phyloP scores from a whole-genome alignment of 2,797 vertebrate genomes.

The Macropus fuliginosus region DNA sequence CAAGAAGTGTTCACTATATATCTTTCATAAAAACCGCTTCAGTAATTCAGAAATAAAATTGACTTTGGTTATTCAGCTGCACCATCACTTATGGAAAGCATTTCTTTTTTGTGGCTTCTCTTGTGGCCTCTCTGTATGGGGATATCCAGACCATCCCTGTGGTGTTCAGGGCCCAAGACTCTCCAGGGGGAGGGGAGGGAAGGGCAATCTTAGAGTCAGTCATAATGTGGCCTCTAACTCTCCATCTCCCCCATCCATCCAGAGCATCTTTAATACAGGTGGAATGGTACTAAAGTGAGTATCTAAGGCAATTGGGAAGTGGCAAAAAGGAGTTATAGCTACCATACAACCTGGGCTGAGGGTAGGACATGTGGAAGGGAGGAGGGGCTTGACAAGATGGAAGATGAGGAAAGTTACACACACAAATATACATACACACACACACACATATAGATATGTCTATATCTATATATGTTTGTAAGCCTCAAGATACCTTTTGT shows the following conservation, averaged over 20 bases:
- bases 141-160: not conserved
- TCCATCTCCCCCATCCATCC: not conserved
- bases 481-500: not conserved
- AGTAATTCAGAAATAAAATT: conserved; percentile 85
- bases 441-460: not conserved
- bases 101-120: conserved; percentile 61
- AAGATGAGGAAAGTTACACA: not conserved
- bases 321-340: not conserved
- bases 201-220: not conserved
- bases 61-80: conserved; percentile 79
- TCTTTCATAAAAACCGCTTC: conserved; percentile 76
- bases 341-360: not conserved
- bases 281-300: not conserved
- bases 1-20: conserved; percentile 72
- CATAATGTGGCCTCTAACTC: not conserved
- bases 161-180: not conserved
- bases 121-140: not conserved
- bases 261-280: not conserved
- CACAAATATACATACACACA: not conserved
- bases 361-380: not conserved
- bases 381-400: not conserved
- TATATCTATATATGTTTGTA: not conserved
- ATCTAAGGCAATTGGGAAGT: not conserved
- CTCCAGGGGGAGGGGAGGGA: not conserved
- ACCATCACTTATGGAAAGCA: conserved; percentile 34